Base-by-base conservation (phyloP, 2,797 vertebrate genomes). In the Myotis daubentonii region DNA sequence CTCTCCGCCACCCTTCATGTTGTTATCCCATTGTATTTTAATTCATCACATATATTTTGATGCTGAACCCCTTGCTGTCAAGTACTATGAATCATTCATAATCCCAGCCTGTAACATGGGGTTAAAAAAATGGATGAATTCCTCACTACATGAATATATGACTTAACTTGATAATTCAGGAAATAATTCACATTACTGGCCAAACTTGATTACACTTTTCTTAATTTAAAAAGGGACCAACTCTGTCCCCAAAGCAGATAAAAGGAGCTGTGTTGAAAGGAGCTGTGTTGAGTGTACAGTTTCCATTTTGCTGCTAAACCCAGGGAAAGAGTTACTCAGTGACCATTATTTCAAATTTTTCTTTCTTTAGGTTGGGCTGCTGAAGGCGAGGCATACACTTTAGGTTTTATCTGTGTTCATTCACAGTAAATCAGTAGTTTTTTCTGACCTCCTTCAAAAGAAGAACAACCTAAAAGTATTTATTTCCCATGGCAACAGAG, bases 381-480 rank as follows among this genome's bases (percentile, higher is more conserved):
- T 79, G 33, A 78, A 53, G 36, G 44, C 16, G 49, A 92, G 75
- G 44, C 33, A 38, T 20, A 65, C 1, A 79, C 60, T 94, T 84
- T 33, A 92, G 65, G 17, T 62, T 93, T 75, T 55, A 82, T 62
- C 25, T 66, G 57, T 47, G 79, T 85, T 68, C 33, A 72, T 66
- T 94, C 47, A 55, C 25, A n/a, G 51, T 49, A 53, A 95, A 66
- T 68, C 70, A 87, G 80, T 49, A 66, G 30, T n/a, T 80, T 95
- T 62, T 83, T 70, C 66, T 88, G 41, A 91, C 25, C 25, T 89
- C 41, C n/a, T 60, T 68, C 44, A 41, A 92, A 79, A 93, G 80
- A 75, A 79, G 30, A 92, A 22, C 22, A 80, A 66, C 10, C 10
- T 20, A 13, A 44, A n/a, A 41, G 49, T 51, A 16, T 76, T 83